Evolutionary conservation across 2,113 vertebrate genomes (phyloP), one percentile per base, ranked within the genome.

Genomic region (Hippocampus guttulatus): DNA sequence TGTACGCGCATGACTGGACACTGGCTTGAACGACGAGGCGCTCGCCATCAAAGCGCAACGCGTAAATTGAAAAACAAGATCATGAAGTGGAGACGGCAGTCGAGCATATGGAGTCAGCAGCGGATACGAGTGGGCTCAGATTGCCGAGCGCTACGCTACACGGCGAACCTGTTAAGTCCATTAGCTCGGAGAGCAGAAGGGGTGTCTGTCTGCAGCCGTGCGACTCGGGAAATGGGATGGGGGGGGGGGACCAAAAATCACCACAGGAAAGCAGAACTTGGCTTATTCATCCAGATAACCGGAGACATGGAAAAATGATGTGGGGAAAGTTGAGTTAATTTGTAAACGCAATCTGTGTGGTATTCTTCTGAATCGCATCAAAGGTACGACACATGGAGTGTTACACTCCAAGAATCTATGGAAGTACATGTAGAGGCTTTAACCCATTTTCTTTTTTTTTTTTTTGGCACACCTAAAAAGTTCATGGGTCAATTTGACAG

Each of bases 151-250:
- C 30, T 54, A 74, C 62, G 77, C 60, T 80, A 69, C 69, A 70
- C 27, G 49, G 23, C 76, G 84, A 78, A 79, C 70, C 80, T 80
- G 85, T 12, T 80, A 80, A 79, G 43, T 40, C 64, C 72, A 85
- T 87, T 84, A 85, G 67, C 12, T 65, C 18, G 21, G 18, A 61
- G 43, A 77, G 71, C 70, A 73, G 63, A 61, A 61, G n/a, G 25
- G 41, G 12, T 33, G 43, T 63, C 38, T 0, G 38, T 75, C 55
- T 80, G 64, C 16, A 23, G 74, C 71, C 74, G 69, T 75, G 63
- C 68, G 68, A 64, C 62, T 49, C 23, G 27, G 70, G 70, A 82
- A 79, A 84, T 74, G 30, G 51, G 71, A 0, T 3, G 30, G 30
- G 27, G 27, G 27, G 27, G 3, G 27, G 27, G 27, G 27, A 2